Base-by-base conservation (phyloP, 2,113 vertebrate genomes). In the Seriola quinqueradiata region DNA sequence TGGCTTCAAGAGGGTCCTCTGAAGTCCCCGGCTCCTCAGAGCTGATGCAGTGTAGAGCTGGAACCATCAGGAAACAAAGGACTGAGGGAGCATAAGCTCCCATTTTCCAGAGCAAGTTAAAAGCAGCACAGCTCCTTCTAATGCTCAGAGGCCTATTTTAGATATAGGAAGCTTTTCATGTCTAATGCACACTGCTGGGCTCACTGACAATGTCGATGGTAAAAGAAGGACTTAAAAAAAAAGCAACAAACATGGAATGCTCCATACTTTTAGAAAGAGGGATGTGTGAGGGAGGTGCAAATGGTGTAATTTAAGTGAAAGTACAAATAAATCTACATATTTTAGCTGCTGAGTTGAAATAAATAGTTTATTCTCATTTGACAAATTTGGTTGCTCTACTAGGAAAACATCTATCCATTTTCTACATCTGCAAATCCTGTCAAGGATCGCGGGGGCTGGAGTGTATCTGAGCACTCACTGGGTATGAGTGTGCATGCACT, bases 61-160 rank as follows among this genome's bases (percentile, higher is more conserved):
- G 87, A 90, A 89, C 91, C 90, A 92, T 93, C 89, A 88, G 87
- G 90, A 93, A 91, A 94, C 90, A 94, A 95, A 94, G 92, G 82
- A 91, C 75, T 42, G 75, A 78, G 88, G 86, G 92, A 93, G 86
- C 81, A 87, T 77, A 87, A 87, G 92, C 90, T 93, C 83, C 92
- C 90, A 89, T 93, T 91, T 93, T 93, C 90, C 79, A 84, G 86
- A 88, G 88, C 80, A 79, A 89, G 84, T 94, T 93, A 76, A 94
- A 95, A 95, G 92, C 89, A 82, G 75, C 87, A 66, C 86, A 80
- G 88, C 79, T 92, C 70, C 84, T 93, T 93, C 87, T 90, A 90
- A 94, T 92, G 93, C 94, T 93, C 87, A 79, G 81, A 93, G 90
- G 88, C 86, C 90, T 92, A 92, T 92, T 94, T 91, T 88, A 93